phyloP scores from a whole-genome alignment of 2,113 vertebrate species.

The Callorhinus ursinus region DNA sequence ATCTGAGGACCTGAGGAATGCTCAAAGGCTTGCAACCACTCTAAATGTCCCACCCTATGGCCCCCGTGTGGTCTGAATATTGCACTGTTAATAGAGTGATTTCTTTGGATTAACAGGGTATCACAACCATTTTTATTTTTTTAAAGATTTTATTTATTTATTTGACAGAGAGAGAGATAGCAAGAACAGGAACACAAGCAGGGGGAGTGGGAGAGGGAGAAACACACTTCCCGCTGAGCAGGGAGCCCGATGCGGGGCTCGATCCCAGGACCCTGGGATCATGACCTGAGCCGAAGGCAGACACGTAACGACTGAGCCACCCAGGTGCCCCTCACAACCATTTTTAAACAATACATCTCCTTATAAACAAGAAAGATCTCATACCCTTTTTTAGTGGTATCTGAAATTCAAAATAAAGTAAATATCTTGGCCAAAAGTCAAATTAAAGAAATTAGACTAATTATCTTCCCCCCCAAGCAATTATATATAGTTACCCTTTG shows the following conservation, averaged over 20 bases:
- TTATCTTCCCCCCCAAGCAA: background rate
- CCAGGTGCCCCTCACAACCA: background rate
- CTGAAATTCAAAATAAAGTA: conserved; percentile 42
- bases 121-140: background rate
- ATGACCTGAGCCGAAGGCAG: too few relatives aligned
- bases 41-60: background rate
- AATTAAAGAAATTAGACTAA: background rate
- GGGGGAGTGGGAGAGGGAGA: too few relatives aligned
- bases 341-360: conserved; percentile 12
- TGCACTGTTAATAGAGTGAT: background rate
- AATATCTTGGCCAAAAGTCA: background rate
- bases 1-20: background rate
- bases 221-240: too few relatives aligned
- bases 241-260: too few relatives aligned
- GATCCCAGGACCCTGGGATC: too few relatives aligned
- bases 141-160: too few relatives aligned
- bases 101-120: background rate
- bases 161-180: too few relatives aligned
- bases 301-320: too few relatives aligned
- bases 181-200: too few relatives aligned
- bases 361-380: conserved; percentile 2
- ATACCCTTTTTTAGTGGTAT: background rate
- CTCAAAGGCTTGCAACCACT: background rate
- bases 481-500: background rate
- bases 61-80: background rate